A percentile compares a stretch with the other conserved stretches of the same genome.
phyloP scores from a whole-genome alignment of 1,140 invertebrate species.

The Varroa destructor region DNA sequence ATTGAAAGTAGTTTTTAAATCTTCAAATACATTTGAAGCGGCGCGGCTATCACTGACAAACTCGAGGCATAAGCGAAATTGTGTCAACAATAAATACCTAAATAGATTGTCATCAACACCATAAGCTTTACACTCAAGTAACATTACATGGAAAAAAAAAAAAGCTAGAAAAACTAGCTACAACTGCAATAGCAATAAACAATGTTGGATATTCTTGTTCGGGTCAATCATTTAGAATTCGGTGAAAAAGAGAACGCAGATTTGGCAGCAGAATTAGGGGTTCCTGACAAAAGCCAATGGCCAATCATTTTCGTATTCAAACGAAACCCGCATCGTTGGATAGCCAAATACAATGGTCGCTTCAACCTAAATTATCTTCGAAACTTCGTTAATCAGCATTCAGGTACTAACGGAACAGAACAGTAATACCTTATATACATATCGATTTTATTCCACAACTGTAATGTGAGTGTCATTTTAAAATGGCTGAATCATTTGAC shows the following conservation, averaged over 20 bases:
- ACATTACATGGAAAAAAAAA: too few species aligned
- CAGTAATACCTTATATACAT: too few species aligned
- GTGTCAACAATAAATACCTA: not conserved
- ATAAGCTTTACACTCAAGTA: not conserved
- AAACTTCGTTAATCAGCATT: slow-evolving; percentile 19
- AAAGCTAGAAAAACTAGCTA: too few species aligned
- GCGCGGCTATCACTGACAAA: not conserved
- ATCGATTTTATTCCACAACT: not conserved
- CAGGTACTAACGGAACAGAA: not conserved
- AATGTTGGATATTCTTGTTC: too few species aligned
- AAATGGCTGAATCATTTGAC: not conserved
- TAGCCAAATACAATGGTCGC: not conserved
- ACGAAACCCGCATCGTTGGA: not conserved
- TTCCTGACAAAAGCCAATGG: not conserved
- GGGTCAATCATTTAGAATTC: not conserved
- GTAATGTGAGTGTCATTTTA: not conserved
- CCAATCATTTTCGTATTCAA: slow-evolving; percentile 6
- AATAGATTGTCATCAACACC: not conserved
- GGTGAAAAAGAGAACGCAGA: slow-evolving; percentile 17
- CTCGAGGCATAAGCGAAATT: not conserved
- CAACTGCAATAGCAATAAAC: too few species aligned
- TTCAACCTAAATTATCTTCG: slow-evolving; percentile 1
- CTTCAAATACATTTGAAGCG: not conserved
- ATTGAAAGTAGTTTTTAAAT: not conserved
- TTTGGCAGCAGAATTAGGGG: not conserved